Evolutionary conservation across 2,888 invertebrate genomes (phyloP).

Genomic region (Strigamia transsilvanica): DNA sequence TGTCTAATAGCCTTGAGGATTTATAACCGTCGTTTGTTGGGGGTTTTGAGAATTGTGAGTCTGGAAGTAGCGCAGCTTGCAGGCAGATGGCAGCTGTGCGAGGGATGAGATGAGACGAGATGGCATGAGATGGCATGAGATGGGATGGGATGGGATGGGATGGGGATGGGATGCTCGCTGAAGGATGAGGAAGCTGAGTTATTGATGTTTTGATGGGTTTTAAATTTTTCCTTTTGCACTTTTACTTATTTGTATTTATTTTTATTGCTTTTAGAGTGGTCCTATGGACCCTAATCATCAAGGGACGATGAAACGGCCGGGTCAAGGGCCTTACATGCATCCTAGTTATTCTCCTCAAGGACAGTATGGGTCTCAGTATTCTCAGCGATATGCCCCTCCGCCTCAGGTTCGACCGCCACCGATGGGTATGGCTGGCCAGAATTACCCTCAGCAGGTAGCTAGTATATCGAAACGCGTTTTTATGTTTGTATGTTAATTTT

Average conservation of each 20-base stretch:
- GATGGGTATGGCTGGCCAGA: slow-evolving; percentile 25
- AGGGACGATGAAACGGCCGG: slow-evolving; percentile 50
- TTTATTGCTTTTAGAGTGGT: slow-evolving; percentile 31
- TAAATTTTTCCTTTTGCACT: neutral
- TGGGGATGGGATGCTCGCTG: neutral
- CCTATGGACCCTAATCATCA: slow-evolving; percentile 46
- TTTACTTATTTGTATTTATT: slow-evolving; percentile 13
- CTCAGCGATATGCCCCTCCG: slow-evolving; percentile 51
- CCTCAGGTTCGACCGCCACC: slow-evolving; percentile 46
- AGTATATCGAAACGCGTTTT: neutral
- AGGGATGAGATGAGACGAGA: neutral
- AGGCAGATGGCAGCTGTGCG: slow-evolving; percentile 13
- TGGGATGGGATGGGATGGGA: too few species aligned
- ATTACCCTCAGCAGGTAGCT: slow-evolving; percentile 38
- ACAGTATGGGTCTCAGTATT: slow-evolving; percentile 52
- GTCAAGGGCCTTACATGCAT: slow-evolving; percentile 52
- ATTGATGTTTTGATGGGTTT: slow-evolving; percentile 26
- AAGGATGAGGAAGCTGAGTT: slow-evolving; percentile 10
- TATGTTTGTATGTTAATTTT: too few species aligned
- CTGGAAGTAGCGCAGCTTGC: slow-evolving; percentile 7
- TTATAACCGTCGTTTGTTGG: slow-evolving; percentile 35
- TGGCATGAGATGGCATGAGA: too few species aligned
- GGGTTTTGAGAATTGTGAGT: slow-evolving; percentile 6
- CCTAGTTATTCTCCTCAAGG: slow-evolving; percentile 49
- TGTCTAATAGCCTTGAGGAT: slow-evolving; percentile 52